phyloP scores from a whole-genome alignment of 1,140 invertebrate species.

The Tetramorium simillimum region DNA sequence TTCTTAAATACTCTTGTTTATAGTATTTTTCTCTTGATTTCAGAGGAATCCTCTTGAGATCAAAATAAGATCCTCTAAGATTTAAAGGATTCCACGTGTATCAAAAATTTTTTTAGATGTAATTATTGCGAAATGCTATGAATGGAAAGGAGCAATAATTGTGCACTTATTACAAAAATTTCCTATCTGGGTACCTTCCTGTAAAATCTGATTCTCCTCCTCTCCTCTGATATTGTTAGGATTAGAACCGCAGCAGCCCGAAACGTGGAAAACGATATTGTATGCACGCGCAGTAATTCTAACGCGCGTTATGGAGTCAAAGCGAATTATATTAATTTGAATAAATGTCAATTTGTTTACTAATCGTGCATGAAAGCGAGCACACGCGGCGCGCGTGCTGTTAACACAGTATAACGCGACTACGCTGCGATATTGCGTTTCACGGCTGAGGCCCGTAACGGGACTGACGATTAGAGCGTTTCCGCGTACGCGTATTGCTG shows the following conservation, averaged over 20 bases:
- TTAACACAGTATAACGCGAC: constrained; percentile 46
- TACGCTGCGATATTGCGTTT: constrained; percentile 37
- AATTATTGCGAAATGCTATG: too few relatives aligned
- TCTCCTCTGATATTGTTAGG: neutral
- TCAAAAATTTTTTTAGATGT: too few relatives aligned
- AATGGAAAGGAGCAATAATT: too few relatives aligned
- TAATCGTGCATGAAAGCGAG: constrained; percentile 50
- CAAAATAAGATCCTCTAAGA: too few relatives aligned
- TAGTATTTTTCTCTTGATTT: too few relatives aligned
- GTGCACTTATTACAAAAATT: too few relatives aligned
- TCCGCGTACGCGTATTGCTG: constrained; percentile 1
- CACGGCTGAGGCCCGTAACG: constrained; percentile 34
- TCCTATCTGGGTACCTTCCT: too few relatives aligned
- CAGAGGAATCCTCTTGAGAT: too few relatives aligned
- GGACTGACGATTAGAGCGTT: constrained; percentile 40
- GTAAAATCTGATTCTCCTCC: neutral
- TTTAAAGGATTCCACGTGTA: too few relatives aligned
- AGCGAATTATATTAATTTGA: constrained; percentile 62
- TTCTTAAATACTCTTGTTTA: too few relatives aligned
- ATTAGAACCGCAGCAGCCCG: neutral
- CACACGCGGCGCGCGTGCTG: constrained; percentile 24
- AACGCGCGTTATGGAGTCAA: constrained; percentile 30
- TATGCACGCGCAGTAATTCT: neutral
- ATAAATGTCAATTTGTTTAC: constrained; percentile 62
- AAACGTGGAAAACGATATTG: constrained; percentile 11